phyloP scores from a whole-genome alignment of 92 coral and sea anemone genomes.

The Bergia puertoricense region DNA sequence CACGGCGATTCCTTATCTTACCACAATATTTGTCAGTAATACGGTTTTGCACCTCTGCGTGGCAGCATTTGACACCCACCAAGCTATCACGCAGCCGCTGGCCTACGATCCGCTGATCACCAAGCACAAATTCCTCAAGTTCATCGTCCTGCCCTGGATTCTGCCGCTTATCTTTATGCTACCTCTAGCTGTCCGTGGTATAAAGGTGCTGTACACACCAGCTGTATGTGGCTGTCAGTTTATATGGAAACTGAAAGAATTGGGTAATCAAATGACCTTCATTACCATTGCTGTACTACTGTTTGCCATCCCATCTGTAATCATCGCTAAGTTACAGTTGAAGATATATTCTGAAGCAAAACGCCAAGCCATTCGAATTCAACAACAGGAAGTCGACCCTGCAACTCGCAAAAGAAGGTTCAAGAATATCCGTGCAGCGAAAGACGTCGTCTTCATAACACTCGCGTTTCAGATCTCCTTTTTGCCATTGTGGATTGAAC shows the following conservation, averaged over 20 bases:
- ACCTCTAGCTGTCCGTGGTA: neutral
- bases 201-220: constrained; percentile 5
- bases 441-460: constrained; percentile 2
- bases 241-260: neutral
- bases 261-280: neutral
- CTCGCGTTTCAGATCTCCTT: neutral
- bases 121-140: neutral
- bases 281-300: neutral
- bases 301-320: neutral
- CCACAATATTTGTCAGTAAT: neutral
- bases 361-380: neutral
- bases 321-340: neutral
- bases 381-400: neutral
- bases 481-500: constrained; percentile 17
- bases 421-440: neutral
- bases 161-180: neutral
- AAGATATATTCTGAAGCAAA: neutral
- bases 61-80: constrained; percentile 14
- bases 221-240: constrained; percentile 15
- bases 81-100: neutral
- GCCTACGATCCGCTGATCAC: neutral
- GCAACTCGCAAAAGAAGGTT: neutral
- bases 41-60: neutral
- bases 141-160: neutral
- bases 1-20: neutral